Evolutionary conservation across 2,888 invertebrate species (phyloP), one percentile per base, ranked within the genome.

Genomic region (Tricholauxania praeusta): DNA sequence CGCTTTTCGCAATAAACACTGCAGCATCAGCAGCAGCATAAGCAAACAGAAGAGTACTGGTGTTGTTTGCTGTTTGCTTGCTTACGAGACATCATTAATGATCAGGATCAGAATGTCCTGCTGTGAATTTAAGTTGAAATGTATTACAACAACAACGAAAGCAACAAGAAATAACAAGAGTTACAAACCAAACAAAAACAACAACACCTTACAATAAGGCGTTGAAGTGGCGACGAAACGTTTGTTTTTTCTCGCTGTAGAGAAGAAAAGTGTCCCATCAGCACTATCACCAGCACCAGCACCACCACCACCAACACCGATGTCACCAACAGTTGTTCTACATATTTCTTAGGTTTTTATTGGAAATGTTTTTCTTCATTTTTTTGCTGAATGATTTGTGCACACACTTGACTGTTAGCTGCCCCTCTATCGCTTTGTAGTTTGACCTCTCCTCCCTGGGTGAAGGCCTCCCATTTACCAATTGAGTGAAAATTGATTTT

Each of bases 151-250:
- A 67, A 17, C 67, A 67, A 68, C 48, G 68, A 22, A 49, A 60
- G 19, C 60, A 39, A n/a, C 63, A 57, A 69, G 39, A 8, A 39
- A 39, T 10, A 39, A 10, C 10, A 7, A 39, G 39, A 39, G 39
- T 39, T 39, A 39, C 39, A 39, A 10, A 57, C n/a, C 55, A 65
- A 67, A 72, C 48, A 72, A 48, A 59, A 60, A 32, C 66, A 52
- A n/a, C 63, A 57, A 69, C 69, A 75, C 72, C 72, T 48, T 19
- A 69, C 75, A 48, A 5, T 22, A 78, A 78, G 79, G 81, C 79
- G 79, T 79, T 80, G 78, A 79, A 80, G 32, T 79, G 82, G 78
- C 78, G 77, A 68, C 49, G 77, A 78, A 77, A 75, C 76, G 60
- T 60, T 32, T 22, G n/a, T 39, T 28, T 22, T 22, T 3, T 59